Percentiles rank a stretch among this genome's conserved stretches.
These are phyloP conservation scores for Xiphorhynchus erythropygius DNA, from an alignment of 2,797 vertebrate genomes.

Conservation along the genomic window DNA sequence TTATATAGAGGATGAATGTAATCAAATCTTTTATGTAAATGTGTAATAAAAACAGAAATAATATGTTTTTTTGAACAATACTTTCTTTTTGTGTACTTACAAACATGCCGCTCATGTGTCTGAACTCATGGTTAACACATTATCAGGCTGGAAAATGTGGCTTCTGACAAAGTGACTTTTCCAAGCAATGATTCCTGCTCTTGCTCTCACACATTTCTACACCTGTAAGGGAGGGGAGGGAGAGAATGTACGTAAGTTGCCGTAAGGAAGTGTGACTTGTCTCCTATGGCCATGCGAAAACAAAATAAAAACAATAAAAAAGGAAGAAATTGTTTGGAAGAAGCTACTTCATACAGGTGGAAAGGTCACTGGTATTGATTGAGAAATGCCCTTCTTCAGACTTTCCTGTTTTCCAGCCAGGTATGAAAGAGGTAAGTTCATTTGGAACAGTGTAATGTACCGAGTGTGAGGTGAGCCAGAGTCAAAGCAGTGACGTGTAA, in stretches of 20 bases:
- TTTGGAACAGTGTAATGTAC: not conserved
- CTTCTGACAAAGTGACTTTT: not conserved
- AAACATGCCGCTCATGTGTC: not conserved
- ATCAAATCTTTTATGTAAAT: not conserved
- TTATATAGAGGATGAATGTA: not conserved
- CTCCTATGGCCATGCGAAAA: not conserved
- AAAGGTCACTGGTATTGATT: slow-evolving; percentile 17
- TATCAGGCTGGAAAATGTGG: accelerated
- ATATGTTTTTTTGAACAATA: not conserved
- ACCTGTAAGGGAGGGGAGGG: too few relatives aligned
- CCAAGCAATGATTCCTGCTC: not conserved
- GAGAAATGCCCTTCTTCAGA: not conserved
- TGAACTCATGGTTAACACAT: not conserved
- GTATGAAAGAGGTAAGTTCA: not conserved
- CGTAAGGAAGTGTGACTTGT: not conserved
- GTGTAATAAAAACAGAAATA: not conserved
- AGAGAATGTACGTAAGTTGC: not conserved
- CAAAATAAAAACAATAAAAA: not conserved
- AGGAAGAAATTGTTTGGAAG: not conserved
- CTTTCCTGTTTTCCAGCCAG: not conserved
- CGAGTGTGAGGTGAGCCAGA: not conserved
- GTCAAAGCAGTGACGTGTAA: not conserved
- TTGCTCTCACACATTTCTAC: not conserved
- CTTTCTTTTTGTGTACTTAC: not conserved
- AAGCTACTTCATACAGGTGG: not conserved